Percentiles rank a stretch among this genome's conserved stretches.
Evolutionary conservation across 1,140 invertebrate species (phyloP).

Genomic region (Venturia canescens): DNA sequence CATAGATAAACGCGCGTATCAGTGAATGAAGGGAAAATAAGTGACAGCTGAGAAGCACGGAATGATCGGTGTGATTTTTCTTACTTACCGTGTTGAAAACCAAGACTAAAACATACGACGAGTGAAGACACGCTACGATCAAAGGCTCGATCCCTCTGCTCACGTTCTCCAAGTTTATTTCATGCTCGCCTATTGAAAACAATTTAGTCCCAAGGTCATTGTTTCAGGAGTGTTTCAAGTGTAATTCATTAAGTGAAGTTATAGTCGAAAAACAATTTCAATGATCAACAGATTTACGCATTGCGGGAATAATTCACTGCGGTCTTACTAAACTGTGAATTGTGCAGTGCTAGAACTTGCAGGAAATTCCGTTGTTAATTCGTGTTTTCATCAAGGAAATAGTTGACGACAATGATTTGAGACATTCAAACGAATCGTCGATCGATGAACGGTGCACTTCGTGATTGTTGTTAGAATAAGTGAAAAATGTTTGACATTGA

Average conservation of each 20-base stretch:
- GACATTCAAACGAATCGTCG: too few species aligned
- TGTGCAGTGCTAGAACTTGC: too few species aligned
- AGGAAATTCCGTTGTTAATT: too few species aligned
- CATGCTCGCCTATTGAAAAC: neutral
- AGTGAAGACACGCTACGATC: neutral
- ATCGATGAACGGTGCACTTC: too few species aligned
- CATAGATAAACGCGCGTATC: neutral
- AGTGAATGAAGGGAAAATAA: neutral
- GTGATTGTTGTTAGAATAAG: neutral
- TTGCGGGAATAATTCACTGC: too few species aligned
- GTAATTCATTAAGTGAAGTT: too few species aligned
- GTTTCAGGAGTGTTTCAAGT: too few species aligned
- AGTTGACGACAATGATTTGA: too few species aligned
- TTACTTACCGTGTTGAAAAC: neutral
- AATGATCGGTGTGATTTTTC: neutral
- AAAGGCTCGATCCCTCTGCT: constrained; percentile 4
- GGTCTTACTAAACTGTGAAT: too few species aligned
- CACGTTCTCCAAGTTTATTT: neutral
- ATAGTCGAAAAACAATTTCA: too few species aligned
- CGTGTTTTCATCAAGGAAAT: too few species aligned
- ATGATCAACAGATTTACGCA: too few species aligned
- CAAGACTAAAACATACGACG: neutral
- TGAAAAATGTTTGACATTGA: neutral
- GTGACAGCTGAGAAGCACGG: neutral
- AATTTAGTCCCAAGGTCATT: neutral